Percentiles rank a stretch among this genome's conserved stretches.
phyloP scores from a whole-genome alignment of 2,888 invertebrate genomes.

The Meiosimyza platycephala region DNA sequence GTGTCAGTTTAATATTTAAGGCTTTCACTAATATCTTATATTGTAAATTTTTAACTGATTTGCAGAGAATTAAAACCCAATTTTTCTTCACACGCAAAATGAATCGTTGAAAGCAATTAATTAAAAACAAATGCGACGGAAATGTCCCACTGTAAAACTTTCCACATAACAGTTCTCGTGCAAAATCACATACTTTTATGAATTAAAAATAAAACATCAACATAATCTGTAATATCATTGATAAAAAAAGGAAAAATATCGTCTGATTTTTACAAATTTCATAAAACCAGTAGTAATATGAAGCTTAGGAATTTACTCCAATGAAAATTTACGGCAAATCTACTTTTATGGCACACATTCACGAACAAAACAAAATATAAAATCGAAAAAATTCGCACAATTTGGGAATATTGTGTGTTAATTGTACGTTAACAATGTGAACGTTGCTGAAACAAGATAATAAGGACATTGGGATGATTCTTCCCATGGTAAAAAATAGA shows the following conservation, averaged over 20 bases:
- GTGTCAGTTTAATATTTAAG: too few relatives aligned
- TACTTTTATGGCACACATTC: constrained; percentile 24
- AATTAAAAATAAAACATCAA: neutral
- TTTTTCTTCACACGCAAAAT: too few relatives aligned
- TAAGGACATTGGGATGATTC: constrained; percentile 16
- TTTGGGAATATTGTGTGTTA: constrained; percentile 18
- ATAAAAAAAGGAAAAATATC: too few relatives aligned
- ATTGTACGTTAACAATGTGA: constrained; percentile 21
- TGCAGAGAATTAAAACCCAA: too few relatives aligned
- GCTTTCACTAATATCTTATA: too few relatives aligned
- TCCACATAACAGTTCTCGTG: too few relatives aligned
- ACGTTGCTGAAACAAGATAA: constrained; percentile 30
- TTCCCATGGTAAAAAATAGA: constrained; percentile 22
- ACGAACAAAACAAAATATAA: constrained; percentile 14
- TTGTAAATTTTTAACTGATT: too few relatives aligned
- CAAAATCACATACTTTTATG: neutral
- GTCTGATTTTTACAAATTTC: too few relatives aligned
- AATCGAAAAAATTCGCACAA: too few relatives aligned
- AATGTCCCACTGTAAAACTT: too few relatives aligned
- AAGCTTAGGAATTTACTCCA: constrained; percentile 32
- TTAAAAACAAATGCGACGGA: too few relatives aligned
- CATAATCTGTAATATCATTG: neutral
- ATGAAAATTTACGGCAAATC: constrained; percentile 33
- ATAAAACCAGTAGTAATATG: constrained; percentile 8
- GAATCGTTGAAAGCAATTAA: too few relatives aligned